These are phyloP conservation scores for Leiothrix lutea DNA, from an alignment of 2,113 vertebrate species.

Conservation along the genomic window DNA sequence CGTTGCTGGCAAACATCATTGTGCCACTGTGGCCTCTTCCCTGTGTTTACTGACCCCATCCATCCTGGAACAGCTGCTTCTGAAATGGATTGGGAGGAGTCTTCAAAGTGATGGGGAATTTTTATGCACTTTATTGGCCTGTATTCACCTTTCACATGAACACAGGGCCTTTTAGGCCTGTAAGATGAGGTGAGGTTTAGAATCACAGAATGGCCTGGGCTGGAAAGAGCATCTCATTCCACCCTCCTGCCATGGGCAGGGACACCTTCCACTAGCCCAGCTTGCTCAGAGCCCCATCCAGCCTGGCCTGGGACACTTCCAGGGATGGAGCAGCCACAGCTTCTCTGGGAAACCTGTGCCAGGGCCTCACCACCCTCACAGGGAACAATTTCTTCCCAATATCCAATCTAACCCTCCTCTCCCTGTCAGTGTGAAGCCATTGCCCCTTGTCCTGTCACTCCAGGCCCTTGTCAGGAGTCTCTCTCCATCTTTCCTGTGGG, in stretches of 20 bases:
- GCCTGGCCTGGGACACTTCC: rapidly evolving
- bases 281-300: not conserved
- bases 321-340: not conserved
- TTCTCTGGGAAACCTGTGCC: rapidly evolving
- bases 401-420: rapidly evolving
- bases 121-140: not conserved
- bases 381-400: rapidly evolving
- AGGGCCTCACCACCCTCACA: not conserved
- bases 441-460: not conserved
- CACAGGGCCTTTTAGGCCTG: not conserved
- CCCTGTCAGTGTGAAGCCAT: not conserved
- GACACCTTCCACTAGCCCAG: not conserved
- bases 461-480: not conserved
- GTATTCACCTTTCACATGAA: not conserved
- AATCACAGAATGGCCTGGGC: not conserved
- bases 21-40: not conserved
- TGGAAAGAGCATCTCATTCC: not conserved
- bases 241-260: not conserved
- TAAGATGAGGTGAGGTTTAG: not conserved
- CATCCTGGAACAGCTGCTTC: not conserved
- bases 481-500: not conserved
- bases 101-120: not conserved
- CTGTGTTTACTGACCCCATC: rapidly evolving
- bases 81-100: not conserved
- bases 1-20: rapidly evolving